A percentile compares a stretch with the other conserved stretches of the same genome.
Conservation (phyloP, 2,888 invertebrate genomes). For the Hypsopygia costalis region DNA sequence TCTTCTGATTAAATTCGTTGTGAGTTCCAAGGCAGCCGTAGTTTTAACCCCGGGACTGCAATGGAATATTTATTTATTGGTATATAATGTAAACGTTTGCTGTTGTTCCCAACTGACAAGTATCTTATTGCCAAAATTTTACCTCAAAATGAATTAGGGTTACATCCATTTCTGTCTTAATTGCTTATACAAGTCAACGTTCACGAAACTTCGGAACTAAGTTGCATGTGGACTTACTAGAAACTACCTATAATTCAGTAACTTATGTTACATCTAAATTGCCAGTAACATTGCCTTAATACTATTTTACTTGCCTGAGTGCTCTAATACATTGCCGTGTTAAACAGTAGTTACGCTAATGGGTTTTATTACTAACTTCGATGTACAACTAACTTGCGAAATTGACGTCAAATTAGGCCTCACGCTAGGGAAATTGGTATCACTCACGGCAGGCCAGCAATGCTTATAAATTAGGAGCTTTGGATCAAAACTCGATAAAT, state of each 20-base stretch:
- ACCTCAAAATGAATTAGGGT: constrained; percentile 1
- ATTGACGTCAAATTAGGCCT: not conserved
- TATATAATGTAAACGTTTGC: no score
- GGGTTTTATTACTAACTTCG: not conserved
- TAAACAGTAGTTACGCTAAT: not conserved
- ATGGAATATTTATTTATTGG: no score
- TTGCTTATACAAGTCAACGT: constrained; percentile 1
- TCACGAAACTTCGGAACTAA: not conserved
- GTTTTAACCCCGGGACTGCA: no score
- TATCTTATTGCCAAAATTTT: not conserved
- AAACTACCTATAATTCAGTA: no score
- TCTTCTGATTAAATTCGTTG: no score
- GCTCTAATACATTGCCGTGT: not conserved
- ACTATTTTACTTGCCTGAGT: not conserved
- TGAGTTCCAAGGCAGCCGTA: no score
- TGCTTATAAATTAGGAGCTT: no score
- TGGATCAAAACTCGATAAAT: no score
- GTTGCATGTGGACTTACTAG: not conserved
- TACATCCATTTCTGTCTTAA: not conserved
- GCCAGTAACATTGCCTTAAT: no score
- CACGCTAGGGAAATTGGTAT: not conserved
- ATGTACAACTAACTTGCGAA: not conserved
- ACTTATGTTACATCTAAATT: no score
- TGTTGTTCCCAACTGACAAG: no score
- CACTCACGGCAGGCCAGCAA: not conserved